A percentile compares a stretch with the other conserved stretches of the same genome.
These are phyloP conservation scores for Pseudoips prasinana DNA, from an alignment of 2,888 invertebrate genomes.

Conservation along the genomic window DNA sequence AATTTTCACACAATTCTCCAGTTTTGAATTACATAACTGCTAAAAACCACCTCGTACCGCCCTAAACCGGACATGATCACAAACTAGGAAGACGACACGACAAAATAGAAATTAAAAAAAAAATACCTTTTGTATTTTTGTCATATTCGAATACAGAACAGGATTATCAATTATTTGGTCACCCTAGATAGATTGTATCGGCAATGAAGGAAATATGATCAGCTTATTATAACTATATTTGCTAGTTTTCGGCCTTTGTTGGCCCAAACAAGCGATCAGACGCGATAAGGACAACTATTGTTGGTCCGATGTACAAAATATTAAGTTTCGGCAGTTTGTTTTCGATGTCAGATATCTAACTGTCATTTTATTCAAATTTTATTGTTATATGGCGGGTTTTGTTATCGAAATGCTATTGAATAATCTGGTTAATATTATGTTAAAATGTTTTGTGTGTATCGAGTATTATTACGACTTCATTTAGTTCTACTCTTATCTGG, in stretches of 20 bases:
- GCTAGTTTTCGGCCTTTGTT: conserved; percentile 61
- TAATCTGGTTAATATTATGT: conserved; percentile 9
- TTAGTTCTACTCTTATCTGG: no score
- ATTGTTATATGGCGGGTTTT: conserved; percentile 27
- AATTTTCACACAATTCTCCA: conserved; percentile 4
- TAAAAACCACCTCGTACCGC: conserved; percentile 16
- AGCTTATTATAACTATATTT: conserved; percentile 78
- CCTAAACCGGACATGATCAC: conserved; percentile 31
- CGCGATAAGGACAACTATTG: conserved; percentile 34
- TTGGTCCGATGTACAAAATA: conserved; percentile 34
- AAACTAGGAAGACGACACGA: conserved; percentile 36
- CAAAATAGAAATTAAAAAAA: conserved; percentile 38
- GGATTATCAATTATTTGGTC: conserved; percentile 68
- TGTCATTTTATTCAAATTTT: conserved; percentile 43
- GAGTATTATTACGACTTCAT: conserved; percentile 8
- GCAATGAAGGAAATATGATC: conserved; percentile 64
- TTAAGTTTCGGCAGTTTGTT: conserved; percentile 60
- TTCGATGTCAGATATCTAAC: conserved; percentile 52
- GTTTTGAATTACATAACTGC: conserved; percentile 24
- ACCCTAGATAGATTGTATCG: conserved; percentile 62
- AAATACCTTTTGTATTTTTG: conserved; percentile 21
- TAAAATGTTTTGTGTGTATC: conserved; percentile 2
- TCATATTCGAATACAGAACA: conserved; percentile 56
- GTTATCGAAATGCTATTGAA: conserved; percentile 9
- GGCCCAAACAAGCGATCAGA: conserved; percentile 38